phyloP scores from a whole-genome alignment of 1,140 invertebrate genomes.

The Goniozus legneri region DNA sequence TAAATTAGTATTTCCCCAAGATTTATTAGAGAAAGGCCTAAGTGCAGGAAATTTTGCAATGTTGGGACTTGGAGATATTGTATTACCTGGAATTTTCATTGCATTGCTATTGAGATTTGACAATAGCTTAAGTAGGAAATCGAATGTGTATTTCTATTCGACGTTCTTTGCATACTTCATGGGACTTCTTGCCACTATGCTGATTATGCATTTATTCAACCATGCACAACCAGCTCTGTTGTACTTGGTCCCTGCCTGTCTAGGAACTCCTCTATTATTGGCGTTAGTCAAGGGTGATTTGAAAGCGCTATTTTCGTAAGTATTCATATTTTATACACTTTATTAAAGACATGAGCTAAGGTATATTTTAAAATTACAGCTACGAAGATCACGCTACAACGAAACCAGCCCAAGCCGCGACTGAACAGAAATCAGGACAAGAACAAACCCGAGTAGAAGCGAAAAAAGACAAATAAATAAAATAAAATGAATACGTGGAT shows the following conservation, averaged over 20 bases:
- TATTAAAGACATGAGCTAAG: background rate
- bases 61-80: constrained; percentile 97
- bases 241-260: constrained; percentile 95
- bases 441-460: constrained; percentile 28
- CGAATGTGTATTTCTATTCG: constrained; percentile 90
- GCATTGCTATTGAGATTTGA: constrained; percentile 95
- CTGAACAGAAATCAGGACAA: constrained; percentile 36
- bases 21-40: constrained; percentile 89
- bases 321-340: constrained; percentile 28
- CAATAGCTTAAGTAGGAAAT: constrained; percentile 82
- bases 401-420: constrained; percentile 4
- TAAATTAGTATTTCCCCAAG: constrained; percentile 98
- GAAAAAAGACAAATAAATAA: constrained; percentile 53
- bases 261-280: constrained; percentile 81
- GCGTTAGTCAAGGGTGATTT: constrained; percentile 90
- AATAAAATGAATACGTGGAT: too few relatives aligned
- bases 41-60: constrained; percentile 95
- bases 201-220: constrained; percentile 98
- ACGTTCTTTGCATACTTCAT: constrained; percentile 92
- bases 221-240: constrained; percentile 98
- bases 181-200: constrained; percentile 89
- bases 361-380: constrained; percentile 30
- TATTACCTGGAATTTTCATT: constrained; percentile 99
- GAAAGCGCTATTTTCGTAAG: constrained; percentile 86
- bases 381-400: constrained; percentile 64